Base-by-base conservation (phyloP, 2,888 invertebrate genomes). In the Monochamus alternatus region DNA sequence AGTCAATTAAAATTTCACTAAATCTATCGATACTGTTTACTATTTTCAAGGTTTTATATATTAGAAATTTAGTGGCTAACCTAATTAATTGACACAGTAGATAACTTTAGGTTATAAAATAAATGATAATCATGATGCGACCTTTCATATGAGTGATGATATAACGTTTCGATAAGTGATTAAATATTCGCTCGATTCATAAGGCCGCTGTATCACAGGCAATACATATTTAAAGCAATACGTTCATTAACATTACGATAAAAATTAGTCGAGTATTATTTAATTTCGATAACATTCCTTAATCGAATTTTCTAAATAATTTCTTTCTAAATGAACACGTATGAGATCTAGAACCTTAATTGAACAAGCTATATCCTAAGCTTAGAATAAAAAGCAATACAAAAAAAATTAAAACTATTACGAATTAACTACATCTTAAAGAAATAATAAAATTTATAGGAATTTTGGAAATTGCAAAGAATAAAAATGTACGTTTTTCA, bases 181-280 rank as follows among this genome's bases (percentile, higher is more conserved):
- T 4, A 30, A 8, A 64, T 12, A 64, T 30, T 64, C 47, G 64
- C 64, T 47, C 47, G 44, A 5, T 64, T 64, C 2, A 51, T 73
- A 77, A 79, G 76, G 75, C 77, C 77, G 69, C 73, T 73, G 73
- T 79, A 79, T 79, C 79, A 79, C 79, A 79, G 78, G 78, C 63
- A 74, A 77, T 64, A 12, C 47, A 44, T 47, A 59, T 60, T 59
- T 71, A 75, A 75, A 66, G 70, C 47, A 62, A 71, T 38, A 71
- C 58, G 52, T 55, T 47, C 22, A 31, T 73, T 51, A 62, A 60
- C 62, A 30, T 62, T 66, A 73, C 47, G 43, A 66, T 59, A n/a
- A 14, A 51, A 75, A 7, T 38, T 38, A 38, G 4, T 38, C 38
- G 38, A 38, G 38, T 38, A 38, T 38, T 38, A 38, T 38, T 7